phyloP scores from a whole-genome alignment of 2,113 vertebrate species.

The Chauna torquata region DNA sequence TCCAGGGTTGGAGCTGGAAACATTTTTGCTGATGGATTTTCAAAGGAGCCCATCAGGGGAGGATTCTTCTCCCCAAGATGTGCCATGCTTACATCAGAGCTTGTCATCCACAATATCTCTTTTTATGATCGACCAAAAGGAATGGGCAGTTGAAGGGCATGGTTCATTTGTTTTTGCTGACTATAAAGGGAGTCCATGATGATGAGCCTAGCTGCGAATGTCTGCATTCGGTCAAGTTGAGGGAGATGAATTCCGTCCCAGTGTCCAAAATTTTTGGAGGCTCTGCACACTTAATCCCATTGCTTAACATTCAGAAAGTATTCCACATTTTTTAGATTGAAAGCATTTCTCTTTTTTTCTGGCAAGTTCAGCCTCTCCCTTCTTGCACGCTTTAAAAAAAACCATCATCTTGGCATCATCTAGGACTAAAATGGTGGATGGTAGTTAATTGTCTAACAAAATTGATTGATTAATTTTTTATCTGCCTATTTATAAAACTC shows the following conservation, averaged over 20 bases:
- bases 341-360: slow-evolving; percentile 38
- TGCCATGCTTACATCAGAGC: slow-evolving; percentile 17
- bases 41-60: slow-evolving; percentile 8
- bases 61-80: slow-evolving; percentile 28
- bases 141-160: slow-evolving; percentile 33
- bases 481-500: slow-evolving; percentile 31
- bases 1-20: not conserved
- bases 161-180: slow-evolving; percentile 55
- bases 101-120: slow-evolving; percentile 42
- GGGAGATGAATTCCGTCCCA: not conserved
- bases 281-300: slow-evolving; percentile 33
- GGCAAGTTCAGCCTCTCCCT: slow-evolving; percentile 25
- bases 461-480: slow-evolving; percentile 51
- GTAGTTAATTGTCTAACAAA: slow-evolving; percentile 42
- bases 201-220: not conserved
- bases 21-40: not conserved
- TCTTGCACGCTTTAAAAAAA: not conserved
- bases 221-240: slow-evolving; percentile 43
- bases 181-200: slow-evolving; percentile 5
- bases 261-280: slow-evolving; percentile 42
- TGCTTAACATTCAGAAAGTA: slow-evolving; percentile 51
- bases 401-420: slow-evolving; percentile 5
- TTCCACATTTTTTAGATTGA: slow-evolving; percentile 25
- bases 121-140: slow-evolving; percentile 16
- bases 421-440: not conserved